A percentile compares a stretch with the other conserved stretches of the same genome.
Conservation (phyloP, 2,888 invertebrate genomes). For the Gymnosoma rotundatum region DNA sequence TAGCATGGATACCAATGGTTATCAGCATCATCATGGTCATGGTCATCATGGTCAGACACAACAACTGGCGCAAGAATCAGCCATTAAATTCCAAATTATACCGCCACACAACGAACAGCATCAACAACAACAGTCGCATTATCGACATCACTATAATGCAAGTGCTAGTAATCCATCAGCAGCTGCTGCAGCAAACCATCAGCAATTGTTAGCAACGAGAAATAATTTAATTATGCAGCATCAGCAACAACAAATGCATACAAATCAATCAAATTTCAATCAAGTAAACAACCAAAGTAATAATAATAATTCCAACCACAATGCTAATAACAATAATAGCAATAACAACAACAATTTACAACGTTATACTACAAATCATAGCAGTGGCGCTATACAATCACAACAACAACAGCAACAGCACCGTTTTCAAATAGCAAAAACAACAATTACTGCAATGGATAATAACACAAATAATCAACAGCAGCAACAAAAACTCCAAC, state of each 20-base stretch:
- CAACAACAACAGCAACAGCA: conserved; percentile 71
- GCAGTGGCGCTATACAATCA: conserved; percentile 73
- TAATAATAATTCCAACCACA: conserved; percentile 75
- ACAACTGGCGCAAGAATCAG: conserved; percentile 79
- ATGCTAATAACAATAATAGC: conserved; percentile 49
- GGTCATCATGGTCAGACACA: conserved; percentile 77
- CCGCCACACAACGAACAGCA: conserved; percentile 78
- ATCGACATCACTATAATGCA: conserved; percentile 72
- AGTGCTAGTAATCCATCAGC: conserved; percentile 67
- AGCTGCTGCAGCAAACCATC: conserved; percentile 69
- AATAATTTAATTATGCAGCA: conserved; percentile 80
- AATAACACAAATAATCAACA: conserved; percentile 74
- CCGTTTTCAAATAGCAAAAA: conserved; percentile 79
- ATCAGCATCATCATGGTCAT: conserved; percentile 75
- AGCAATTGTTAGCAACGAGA: conserved; percentile 74
- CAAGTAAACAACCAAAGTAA: conserved; percentile 74
- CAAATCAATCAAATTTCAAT: conserved; percentile 70
- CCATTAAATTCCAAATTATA: conserved; percentile 81
- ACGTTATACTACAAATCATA: conserved; percentile 71
- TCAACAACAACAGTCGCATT: conserved; percentile 75
- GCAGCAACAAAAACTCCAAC: conserved; percentile 75
- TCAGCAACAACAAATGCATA: conserved; percentile 75
- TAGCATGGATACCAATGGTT: conserved; percentile 75
- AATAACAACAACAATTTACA: conserved; percentile 71
- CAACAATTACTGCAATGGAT: conserved; percentile 80